Evolutionary conservation across 2,888 invertebrate genomes (phyloP).

Genomic region (Phania funesta): DNA sequence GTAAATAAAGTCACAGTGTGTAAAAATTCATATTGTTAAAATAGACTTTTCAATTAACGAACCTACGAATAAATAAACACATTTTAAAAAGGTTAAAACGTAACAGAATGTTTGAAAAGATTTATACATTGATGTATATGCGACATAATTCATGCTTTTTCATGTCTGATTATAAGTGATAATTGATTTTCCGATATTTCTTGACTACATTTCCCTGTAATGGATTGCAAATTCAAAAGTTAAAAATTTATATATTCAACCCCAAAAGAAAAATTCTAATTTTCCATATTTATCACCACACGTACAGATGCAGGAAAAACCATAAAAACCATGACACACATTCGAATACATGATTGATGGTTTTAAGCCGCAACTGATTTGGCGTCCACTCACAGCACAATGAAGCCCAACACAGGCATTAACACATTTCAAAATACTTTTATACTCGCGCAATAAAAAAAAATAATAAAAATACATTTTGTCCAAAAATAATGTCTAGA

Average conservation of each 20-base stretch:
- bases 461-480: too few species aligned
- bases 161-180: too few species aligned
- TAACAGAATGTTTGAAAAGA: too few species aligned
- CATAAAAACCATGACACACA: neutral
- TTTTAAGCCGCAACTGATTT: conserved; percentile 10
- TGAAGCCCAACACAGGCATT: neutral
- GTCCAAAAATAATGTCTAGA: too few species aligned
- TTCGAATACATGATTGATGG: conserved; percentile 12
- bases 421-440: too few species aligned
- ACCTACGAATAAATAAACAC: too few species aligned
- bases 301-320: neutral
- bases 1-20: too few species aligned
- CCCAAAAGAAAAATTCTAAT: neutral
- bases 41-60: too few species aligned
- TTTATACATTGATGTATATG: too few species aligned
- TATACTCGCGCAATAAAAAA: too few species aligned
- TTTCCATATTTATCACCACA: neutral
- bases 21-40: too few species aligned
- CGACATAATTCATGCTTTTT: neutral
- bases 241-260: neutral
- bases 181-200: neutral
- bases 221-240: neutral
- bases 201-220: neutral
- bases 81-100: too few species aligned
- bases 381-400: neutral